phyloP scores from a whole-genome alignment of 1,140 invertebrate species.

The roundworm (Caenorhabditis elegans) region WBcel235 BX284606.5:16373001-16373500 shows the following conservation, averaged over 20 bases:
- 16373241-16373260: slow-evolving; percentile 29
- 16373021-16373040: no score
- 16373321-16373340: slow-evolving; percentile 3
- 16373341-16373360: slow-evolving; percentile 4
- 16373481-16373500: not conserved
- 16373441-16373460: no score
- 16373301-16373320: not conserved
- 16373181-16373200: no score
- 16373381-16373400: slow-evolving; percentile 29
- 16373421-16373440: not conserved
- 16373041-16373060: no score
- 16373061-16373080: slow-evolving; percentile 65
- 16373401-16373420: not conserved
- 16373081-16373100: slow-evolving; percentile 67
- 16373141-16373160: slow-evolving; percentile 69
- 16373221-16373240: slow-evolving; percentile 24
- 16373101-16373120: slow-evolving; percentile 69
- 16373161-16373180: slow-evolving; percentile 66
- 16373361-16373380: slow-evolving; percentile 14
- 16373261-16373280: slow-evolving; percentile 13
- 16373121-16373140: slow-evolving; percentile 70
- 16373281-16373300: slow-evolving; percentile 6
- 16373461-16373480: not conserved
- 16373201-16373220: not conserved
- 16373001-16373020: no score